Conservation (phyloP, 2,113 vertebrate species). For the Merops nubicus region DNA sequence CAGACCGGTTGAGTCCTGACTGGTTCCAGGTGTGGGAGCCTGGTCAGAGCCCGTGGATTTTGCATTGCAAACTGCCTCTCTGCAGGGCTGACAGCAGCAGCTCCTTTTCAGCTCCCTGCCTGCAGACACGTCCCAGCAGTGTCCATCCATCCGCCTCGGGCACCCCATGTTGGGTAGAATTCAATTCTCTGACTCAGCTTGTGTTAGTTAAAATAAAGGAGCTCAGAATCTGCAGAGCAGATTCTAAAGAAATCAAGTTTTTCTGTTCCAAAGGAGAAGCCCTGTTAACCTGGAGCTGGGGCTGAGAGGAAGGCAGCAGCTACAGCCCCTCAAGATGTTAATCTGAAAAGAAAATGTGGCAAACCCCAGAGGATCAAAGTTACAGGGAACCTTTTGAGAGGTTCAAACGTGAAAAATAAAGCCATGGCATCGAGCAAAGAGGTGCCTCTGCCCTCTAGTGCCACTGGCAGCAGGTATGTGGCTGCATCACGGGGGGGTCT, state of each 20-base stretch:
- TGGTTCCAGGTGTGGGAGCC: not conserved
- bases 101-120: not conserved
- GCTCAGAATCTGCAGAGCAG: not conserved
- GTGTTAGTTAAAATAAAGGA: not conserved
- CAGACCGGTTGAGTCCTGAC: not conserved
- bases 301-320: fast-evolving
- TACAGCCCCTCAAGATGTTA: not conserved
- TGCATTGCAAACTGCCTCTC: not conserved
- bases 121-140: not conserved
- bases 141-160: not conserved
- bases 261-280: not conserved
- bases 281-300: not conserved
- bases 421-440: not conserved
- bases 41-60: not conserved
- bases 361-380: not conserved
- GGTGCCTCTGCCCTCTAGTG: not conserved
- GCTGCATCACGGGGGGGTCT: fast-evolving
- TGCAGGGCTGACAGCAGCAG: not conserved
- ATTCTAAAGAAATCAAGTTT: not conserved
- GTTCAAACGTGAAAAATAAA: not conserved
- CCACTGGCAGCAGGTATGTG: not conserved
- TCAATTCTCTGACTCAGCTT: not conserved
- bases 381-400: not conserved
- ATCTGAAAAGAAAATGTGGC: not conserved
- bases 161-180: not conserved